Conservation (phyloP, 2,888 invertebrate genomes). For the Spilarctia lutea region DNA sequence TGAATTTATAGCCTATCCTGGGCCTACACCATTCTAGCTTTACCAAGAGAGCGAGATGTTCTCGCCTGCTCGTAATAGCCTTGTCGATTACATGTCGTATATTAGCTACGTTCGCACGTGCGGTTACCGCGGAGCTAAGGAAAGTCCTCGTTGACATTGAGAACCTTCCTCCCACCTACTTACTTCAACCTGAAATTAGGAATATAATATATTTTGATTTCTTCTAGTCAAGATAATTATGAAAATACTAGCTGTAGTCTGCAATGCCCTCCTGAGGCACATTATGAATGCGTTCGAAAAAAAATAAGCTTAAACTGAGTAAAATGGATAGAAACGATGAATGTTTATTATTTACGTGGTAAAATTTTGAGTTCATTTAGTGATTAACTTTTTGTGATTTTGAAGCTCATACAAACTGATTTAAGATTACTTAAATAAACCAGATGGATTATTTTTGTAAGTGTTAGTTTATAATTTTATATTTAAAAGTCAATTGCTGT, state of each 20-base stretch:
- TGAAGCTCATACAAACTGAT: too few relatives aligned
- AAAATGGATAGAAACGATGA: too few relatives aligned
- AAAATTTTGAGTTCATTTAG: too few relatives aligned
- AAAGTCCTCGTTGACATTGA: background rate
- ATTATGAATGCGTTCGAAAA: too few relatives aligned
- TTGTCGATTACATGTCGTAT: slow-evolving; percentile 45
- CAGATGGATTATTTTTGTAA: too few relatives aligned
- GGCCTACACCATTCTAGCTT: slow-evolving; percentile 30
- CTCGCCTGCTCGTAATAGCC: slow-evolving; percentile 42
- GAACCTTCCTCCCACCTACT: background rate
- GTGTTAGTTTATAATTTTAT: too few relatives aligned
- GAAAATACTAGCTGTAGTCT: background rate
- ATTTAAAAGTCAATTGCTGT: too few relatives aligned
- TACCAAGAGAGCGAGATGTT: slow-evolving; percentile 29
- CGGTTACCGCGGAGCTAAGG: slow-evolving; percentile 21
- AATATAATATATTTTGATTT: background rate
- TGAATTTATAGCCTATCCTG: slow-evolving; percentile 23
- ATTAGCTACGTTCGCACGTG: slow-evolving; percentile 41
- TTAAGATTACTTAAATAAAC: too few relatives aligned
- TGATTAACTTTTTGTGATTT: too few relatives aligned
- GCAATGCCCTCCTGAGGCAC: too few relatives aligned
- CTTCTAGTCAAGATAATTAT: background rate
- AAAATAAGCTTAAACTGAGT: too few relatives aligned
- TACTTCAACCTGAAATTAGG: background rate
- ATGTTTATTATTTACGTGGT: too few relatives aligned